Evolutionary conservation across 2,797 vertebrate genomes (phyloP).

Genomic region (Falco columbarius): DNA sequence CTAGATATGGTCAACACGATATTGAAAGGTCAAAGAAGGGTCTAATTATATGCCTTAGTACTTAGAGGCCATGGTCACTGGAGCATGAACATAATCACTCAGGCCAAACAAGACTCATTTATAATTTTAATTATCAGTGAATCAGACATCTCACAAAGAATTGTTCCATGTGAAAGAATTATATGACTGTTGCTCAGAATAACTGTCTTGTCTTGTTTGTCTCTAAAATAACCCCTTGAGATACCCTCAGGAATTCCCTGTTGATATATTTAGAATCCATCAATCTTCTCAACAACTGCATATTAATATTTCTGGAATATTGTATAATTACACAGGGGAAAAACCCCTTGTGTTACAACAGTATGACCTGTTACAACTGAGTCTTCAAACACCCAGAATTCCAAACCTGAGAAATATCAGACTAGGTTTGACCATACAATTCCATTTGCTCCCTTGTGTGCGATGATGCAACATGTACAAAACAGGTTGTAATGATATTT

Average conservation of each 20-base stretch:
- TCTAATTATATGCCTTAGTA: conserved; percentile 77
- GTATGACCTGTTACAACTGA: background rate
- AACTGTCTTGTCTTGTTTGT: conserved; percentile 75
- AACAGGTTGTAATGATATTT: background rate
- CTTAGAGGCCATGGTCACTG: conserved; percentile 69
- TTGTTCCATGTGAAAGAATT: conserved; percentile 70
- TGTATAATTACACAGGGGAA: background rate
- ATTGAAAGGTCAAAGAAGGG: conserved; percentile 78
- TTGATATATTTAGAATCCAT: conserved; percentile 72
- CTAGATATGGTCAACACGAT: conserved; percentile 74
- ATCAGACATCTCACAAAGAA: conserved; percentile 76
- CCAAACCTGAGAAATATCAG: background rate
- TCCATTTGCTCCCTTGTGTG: background rate
- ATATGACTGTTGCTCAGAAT: conserved; percentile 73
- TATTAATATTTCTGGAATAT: background rate
- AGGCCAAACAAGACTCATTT: conserved; percentile 78
- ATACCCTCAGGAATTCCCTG: conserved; percentile 50
- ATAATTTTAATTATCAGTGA: conserved; percentile 80
- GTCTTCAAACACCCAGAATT: background rate
- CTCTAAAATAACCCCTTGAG: conserved; percentile 66
- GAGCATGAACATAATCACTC: conserved; percentile 76
- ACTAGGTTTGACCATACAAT: background rate
- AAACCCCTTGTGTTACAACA: background rate
- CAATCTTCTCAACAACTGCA: background rate
- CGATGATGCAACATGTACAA: background rate